Percentiles rank a stretch among this genome's conserved stretches.
Conservation (phyloP, 2,797 vertebrate genomes). For the Rhinogobio ventralis region DNA sequence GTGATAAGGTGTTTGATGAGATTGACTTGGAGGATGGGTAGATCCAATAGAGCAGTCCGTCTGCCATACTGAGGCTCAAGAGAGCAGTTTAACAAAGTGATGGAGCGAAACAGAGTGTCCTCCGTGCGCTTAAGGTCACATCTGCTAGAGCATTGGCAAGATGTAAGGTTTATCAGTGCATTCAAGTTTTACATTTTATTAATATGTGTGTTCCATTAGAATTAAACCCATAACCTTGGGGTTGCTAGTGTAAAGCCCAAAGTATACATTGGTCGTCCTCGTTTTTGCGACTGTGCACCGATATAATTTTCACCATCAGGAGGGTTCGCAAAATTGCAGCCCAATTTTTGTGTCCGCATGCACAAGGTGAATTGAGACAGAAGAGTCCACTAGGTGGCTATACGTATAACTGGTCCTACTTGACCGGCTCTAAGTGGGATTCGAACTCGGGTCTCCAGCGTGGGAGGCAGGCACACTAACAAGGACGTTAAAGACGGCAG, state of each 20-base stretch:
- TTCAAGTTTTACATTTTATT: background rate
- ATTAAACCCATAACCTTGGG: background rate
- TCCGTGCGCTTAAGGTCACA: constrained; percentile 14
- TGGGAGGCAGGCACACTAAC: too few species aligned
- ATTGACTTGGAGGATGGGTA: constrained; percentile 72
- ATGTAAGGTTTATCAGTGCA: constrained; percentile 1
- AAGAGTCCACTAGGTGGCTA: background rate
- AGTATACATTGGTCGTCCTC: background rate
- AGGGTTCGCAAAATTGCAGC: background rate
- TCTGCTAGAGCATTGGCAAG: background rate
- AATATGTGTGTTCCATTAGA: background rate
- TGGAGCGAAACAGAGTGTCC: constrained; percentile 17
- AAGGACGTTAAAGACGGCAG: too few species aligned
- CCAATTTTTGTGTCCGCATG: background rate
- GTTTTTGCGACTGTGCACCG: background rate
- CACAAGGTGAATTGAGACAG: background rate
- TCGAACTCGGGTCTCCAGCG: too few species aligned
- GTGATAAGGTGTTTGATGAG: constrained; percentile 73
- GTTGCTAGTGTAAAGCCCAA: background rate
- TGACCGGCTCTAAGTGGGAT: too few species aligned
- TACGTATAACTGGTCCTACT: background rate
- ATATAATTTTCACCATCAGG: background rate
- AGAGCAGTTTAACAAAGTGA: constrained; percentile 33
- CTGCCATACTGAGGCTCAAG: constrained; percentile 36
- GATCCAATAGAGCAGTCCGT: constrained; percentile 41